Conservation (phyloP, 2,113 vertebrate species). For the Nannospalax galili region DNA sequence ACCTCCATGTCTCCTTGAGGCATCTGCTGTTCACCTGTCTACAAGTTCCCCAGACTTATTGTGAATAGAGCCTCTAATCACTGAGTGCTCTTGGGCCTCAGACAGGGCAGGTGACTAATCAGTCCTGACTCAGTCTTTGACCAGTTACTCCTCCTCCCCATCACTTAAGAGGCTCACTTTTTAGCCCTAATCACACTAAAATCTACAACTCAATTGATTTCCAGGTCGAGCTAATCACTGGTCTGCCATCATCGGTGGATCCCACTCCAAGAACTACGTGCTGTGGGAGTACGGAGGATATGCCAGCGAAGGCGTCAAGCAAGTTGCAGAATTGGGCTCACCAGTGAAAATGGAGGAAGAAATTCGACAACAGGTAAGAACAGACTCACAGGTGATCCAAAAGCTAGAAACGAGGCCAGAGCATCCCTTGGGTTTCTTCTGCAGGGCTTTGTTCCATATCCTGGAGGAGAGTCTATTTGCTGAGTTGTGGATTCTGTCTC, state of each 20-base stretch:
- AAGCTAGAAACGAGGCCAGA: not conserved
- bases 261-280: conserved; percentile 97
- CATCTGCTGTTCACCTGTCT: not conserved
- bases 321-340: conserved; percentile 96
- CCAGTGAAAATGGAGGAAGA: conserved; percentile 99
- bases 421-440: not conserved
- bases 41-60: not conserved
- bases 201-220: not conserved
- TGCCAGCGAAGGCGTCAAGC: conserved; percentile 95
- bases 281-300: conserved; percentile 97
- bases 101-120: not conserved
- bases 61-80: not conserved
- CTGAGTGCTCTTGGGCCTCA: not conserved
- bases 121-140: not conserved
- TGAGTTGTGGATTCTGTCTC: not conserved
- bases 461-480: not conserved
- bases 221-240: conserved; percentile 97
- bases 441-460: not conserved
- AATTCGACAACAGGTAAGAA: conserved; percentile 96
- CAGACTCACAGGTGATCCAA: not conserved
- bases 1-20: not conserved
- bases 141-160: not conserved
- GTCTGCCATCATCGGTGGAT: conserved; percentile 97
- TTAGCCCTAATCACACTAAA: conserved; percentile 8
- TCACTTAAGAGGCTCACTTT: not conserved